phyloP scores from a whole-genome alignment of 2,888 invertebrate genomes.

The Thera britannica region DNA sequence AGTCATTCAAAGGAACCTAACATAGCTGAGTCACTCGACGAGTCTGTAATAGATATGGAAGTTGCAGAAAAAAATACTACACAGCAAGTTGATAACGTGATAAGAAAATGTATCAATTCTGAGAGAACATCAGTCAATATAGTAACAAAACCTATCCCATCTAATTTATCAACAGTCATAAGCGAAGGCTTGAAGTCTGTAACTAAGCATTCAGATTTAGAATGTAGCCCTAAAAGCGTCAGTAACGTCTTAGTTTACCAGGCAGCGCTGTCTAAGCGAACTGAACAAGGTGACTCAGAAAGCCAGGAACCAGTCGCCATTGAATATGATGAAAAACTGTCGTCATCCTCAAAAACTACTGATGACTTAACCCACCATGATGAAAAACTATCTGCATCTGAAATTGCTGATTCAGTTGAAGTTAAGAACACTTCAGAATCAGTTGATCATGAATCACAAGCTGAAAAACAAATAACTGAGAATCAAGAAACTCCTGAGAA shows the following conservation, averaged over 20 bases:
- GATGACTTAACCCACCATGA: constrained; percentile 2
- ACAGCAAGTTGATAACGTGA: background rate
- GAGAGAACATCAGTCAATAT: constrained; percentile 1
- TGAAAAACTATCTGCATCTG: constrained; percentile 2
- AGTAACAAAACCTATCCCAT: constrained; percentile 14
- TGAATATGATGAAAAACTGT: constrained; percentile 10
- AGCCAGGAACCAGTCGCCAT: constrained; percentile 5
- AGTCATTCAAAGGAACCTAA: constrained; percentile 1
- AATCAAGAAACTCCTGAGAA: constrained; percentile 5
- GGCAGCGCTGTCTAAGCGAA: constrained; percentile 26
- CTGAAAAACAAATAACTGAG: constrained; percentile 1
- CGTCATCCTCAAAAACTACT: constrained; percentile 11
- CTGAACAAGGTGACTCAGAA: constrained; percentile 26
- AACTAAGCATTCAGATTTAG: constrained; percentile 3
- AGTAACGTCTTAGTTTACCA: constrained; percentile 46
- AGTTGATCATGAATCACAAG: constrained; percentile 5
- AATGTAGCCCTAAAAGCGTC: background rate
- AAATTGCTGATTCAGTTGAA: constrained; percentile 4
- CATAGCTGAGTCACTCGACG: constrained; percentile 4
- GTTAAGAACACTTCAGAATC: background rate
- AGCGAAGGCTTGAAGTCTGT: constrained; percentile 1
- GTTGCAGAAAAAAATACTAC: background rate
- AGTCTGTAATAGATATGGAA: constrained; percentile 25
- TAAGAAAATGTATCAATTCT: constrained; percentile 4
- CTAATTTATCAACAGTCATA: constrained; percentile 4